Evolutionary conservation across 2,888 invertebrate species (phyloP), one percentile per base, ranked within the genome.

Genomic region (Aspidapion aeneum): DNA sequence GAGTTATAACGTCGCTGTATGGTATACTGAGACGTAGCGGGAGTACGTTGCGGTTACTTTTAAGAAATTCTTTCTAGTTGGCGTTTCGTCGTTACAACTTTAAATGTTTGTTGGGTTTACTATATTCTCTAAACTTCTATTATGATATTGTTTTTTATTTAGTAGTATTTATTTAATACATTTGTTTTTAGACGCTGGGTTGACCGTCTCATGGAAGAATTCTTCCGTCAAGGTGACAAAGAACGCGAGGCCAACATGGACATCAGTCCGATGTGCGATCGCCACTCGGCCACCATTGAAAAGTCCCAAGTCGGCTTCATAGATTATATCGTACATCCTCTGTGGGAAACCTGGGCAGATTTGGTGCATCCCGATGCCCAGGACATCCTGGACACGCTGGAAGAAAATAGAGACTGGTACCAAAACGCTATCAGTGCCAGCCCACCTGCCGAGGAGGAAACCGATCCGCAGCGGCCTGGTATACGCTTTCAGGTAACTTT

Each of bases 311-410:
- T 99, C 78, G 98, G 98, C 73, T 99, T 99, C 81, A 99, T 99
- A 79, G 98, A 99, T 84, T 99, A 98, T 82, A 99, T 99, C 78
- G 98, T 98, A 51, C 98, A 99, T 83, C 99, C 99, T 1, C 83
- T 99, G 67, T 99, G 98, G 96, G 99, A 99, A 82, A 98, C 98
- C 60, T 99, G 99, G 99, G 98, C 96, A 12, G 98, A 99, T 80
- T 85, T 99, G 68, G 98, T 99, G 57, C 97, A 98, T 82, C 98
- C 99, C 1, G 98, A 99, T 79, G 98, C 98, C 58, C 98, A 98
- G 82, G 94, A 96, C 71, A 98, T 99, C 74, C 85, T 99, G 70
- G 98, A 98, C 82, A 96, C 95, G 58, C 85, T 99, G 75, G 98
- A 99, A 82, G 96, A 98, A 83, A 99, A 99, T 82, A 88, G 99